A percentile compares a stretch with the other conserved stretches of the same genome.
These are phyloP conservation scores for Oceanodroma leucorhoa DNA, from an alignment of 2,797 vertebrate species.

Conservation along the genomic window DNA sequence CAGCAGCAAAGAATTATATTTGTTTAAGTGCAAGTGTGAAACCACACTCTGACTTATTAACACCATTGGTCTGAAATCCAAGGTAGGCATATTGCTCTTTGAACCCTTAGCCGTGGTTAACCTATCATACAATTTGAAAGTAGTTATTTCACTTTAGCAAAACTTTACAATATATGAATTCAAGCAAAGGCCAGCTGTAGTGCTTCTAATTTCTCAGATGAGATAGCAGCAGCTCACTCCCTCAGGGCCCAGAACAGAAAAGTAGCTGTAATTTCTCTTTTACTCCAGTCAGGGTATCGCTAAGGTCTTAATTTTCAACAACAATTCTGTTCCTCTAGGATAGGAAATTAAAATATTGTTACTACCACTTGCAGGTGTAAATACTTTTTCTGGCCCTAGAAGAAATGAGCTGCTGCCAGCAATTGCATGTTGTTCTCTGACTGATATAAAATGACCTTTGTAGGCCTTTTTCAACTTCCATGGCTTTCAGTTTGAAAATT, in stretches of 20 bases:
- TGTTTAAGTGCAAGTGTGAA: not conserved
- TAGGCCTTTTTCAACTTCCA: not conserved
- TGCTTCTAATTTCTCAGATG: not conserved
- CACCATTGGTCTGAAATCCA: not conserved
- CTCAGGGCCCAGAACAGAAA: not conserved
- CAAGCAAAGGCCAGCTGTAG: not conserved
- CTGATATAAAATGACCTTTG: not conserved
- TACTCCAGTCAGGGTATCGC: not conserved
- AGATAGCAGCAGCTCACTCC: not conserved
- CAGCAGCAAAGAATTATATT: not conserved
- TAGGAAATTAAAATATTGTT: not conserved
- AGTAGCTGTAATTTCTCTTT: not conserved
- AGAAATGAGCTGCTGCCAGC: not conserved
- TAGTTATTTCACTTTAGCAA: not conserved
- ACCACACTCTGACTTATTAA: not conserved
- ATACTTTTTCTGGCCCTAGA: not conserved
- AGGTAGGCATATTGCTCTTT: not conserved
- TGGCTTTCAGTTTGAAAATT: not conserved
- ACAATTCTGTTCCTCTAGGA: not conserved
- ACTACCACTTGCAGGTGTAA: not conserved
- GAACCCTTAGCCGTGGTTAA: not conserved
- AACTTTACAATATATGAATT: not conserved
- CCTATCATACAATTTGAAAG: not conserved
- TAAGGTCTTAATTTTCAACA: not conserved
- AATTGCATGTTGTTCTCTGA: not conserved